These are phyloP conservation scores for Tenebrio molitor DNA, from an alignment of 1,140 invertebrate species.

Conservation along the genomic window DNA sequence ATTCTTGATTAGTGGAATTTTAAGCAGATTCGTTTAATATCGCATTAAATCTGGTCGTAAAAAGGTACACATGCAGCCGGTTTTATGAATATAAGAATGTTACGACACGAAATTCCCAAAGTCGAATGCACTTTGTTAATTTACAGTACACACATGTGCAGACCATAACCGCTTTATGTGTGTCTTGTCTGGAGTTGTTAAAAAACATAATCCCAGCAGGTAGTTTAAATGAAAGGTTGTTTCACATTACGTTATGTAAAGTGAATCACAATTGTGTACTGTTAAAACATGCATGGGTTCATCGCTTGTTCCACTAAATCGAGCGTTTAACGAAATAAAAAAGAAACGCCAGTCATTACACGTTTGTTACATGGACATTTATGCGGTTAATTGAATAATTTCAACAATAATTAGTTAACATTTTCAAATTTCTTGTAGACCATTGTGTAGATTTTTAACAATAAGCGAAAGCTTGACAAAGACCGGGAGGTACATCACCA, in stretches of 20 bases:
- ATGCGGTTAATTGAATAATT: constrained; percentile 12
- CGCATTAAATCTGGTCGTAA: too few species aligned
- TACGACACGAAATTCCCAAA: constrained; percentile 23
- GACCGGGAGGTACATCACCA: neutral
- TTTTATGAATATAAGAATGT: constrained; percentile 4
- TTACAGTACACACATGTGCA: constrained; percentile 14
- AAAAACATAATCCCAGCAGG: too few species aligned
- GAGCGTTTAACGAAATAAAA: neutral
- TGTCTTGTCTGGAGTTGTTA: neutral
- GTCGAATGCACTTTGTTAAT: constrained; percentile 26
- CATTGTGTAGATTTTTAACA: constrained; percentile 28
- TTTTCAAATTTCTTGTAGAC: neutral
- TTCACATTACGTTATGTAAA: constrained; percentile 4
- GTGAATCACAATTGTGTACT: too few species aligned
- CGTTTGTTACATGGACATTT: neutral
- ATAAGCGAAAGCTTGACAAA: constrained; percentile 34
- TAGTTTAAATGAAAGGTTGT: neutral
- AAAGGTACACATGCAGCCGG: too few species aligned
- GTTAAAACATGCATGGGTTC: too few species aligned
- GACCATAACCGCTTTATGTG: constrained; percentile 3
- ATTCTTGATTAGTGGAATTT: neutral
- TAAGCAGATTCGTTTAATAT: constrained; percentile 5
- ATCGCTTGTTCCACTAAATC: too few species aligned
- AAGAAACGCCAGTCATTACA: neutral
- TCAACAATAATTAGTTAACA: constrained; percentile 3